Conservation (phyloP, 2,888 invertebrate species). For the Mechanitis mazaeus region DNA sequence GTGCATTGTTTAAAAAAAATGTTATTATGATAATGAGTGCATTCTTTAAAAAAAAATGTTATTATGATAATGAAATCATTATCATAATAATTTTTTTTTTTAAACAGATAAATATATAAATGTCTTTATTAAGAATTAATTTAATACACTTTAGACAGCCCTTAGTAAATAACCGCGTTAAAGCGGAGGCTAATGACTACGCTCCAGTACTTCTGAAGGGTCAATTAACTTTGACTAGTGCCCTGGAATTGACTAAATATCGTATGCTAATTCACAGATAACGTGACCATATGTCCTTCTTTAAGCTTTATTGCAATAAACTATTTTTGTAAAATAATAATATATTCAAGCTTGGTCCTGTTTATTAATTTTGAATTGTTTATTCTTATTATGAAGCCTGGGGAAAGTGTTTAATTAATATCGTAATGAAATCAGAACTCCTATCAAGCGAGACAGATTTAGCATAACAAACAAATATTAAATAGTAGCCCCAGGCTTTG, state of each 20-base stretch:
- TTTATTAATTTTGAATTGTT: conserved; percentile 6
- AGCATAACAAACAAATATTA: conserved; percentile 16
- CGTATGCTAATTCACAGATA: too few species aligned
- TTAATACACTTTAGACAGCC: conserved; percentile 11
- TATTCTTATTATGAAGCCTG: conserved; percentile 2
- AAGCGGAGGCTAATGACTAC: conserved; percentile 12
- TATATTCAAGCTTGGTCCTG: background rate
- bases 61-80: too few species aligned
- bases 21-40: too few species aligned
- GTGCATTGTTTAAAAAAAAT: too few species aligned
- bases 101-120: background rate
- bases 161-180: conserved; percentile 7
- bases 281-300: too few species aligned
- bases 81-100: too few species aligned
- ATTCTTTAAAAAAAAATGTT: too few species aligned
- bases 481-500: conserved; percentile 2
- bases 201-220: conserved; percentile 15
- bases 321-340: too few species aligned
- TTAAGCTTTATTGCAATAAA: too few species aligned
- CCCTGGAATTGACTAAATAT: background rate
- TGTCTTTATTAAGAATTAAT: background rate
- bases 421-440: conserved; percentile 11
- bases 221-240: conserved; percentile 16
- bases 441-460: conserved; percentile 8
- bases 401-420: conserved; percentile 4